Conservation (phyloP, 2,797 vertebrate genomes). For the Melanotaenia trifasciata region DNA sequence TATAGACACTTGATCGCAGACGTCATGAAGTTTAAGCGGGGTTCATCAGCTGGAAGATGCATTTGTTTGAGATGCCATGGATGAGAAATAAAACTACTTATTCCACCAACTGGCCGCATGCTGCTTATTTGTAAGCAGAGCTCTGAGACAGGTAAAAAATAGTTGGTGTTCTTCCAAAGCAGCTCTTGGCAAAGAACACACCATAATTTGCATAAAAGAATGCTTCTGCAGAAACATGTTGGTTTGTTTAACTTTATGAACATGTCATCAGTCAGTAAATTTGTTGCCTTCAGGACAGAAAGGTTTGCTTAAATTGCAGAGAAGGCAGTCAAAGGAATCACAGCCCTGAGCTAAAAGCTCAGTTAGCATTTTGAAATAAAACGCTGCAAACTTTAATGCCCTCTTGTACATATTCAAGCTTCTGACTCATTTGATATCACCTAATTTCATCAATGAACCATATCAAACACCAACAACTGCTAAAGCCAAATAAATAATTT, state of each 20-base stretch:
- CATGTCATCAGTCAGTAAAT: constrained; percentile 29
- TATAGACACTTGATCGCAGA: no score
- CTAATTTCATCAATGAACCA: no score
- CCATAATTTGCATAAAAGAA: constrained; percentile 53
- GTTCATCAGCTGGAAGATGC: constrained; percentile 18
- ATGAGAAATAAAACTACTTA: background rate
- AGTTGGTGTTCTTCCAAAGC: constrained; percentile 45
- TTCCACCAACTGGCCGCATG: constrained; percentile 10
- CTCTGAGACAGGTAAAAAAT: constrained; percentile 34
- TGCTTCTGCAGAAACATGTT: constrained; percentile 52
- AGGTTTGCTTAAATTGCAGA: background rate
- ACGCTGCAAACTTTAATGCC: background rate
- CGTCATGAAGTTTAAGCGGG: background rate
- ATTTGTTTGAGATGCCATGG: background rate
- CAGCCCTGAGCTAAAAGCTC: no score
- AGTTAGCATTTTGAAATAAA: background rate
- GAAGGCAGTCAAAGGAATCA: background rate
- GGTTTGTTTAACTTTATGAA: constrained; percentile 42
- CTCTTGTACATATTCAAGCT: background rate
- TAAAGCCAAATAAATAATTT: background rate
- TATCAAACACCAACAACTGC: background rate
- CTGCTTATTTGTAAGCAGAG: constrained; percentile 28
- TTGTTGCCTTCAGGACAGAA: constrained; percentile 8
- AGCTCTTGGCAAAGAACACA: constrained; percentile 40
- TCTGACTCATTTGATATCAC: no score